phyloP scores from a whole-genome alignment of 2,113 vertebrate species.

The Nestor notabilis region DNA sequence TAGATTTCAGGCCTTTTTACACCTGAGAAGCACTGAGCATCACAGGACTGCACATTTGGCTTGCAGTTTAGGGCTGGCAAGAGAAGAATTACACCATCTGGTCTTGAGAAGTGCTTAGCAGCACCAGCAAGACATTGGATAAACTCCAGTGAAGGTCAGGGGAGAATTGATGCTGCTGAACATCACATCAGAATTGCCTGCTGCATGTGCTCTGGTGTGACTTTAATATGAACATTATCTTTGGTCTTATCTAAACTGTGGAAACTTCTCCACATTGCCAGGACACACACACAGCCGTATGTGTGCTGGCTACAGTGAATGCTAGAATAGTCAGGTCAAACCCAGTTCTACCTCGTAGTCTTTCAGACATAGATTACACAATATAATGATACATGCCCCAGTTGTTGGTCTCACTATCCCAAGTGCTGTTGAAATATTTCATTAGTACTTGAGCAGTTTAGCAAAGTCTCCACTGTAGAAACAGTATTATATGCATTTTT shows the following conservation, averaged over 20 bases:
- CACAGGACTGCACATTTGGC: neutral
- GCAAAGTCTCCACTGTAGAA: neutral
- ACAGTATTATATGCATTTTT: neutral
- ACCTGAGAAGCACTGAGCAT: neutral
- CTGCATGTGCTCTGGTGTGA: neutral
- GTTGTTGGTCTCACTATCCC: neutral
- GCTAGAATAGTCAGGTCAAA: neutral
- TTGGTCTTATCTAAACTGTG: neutral
- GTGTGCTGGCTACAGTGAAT: neutral
- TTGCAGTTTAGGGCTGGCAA: neutral
- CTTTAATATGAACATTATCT: neutral
- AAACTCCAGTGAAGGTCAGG: neutral
- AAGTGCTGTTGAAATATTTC: neutral
- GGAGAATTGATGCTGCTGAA: neutral
- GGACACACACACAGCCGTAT: neutral
- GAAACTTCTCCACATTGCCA: neutral
- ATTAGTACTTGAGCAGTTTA: neutral
- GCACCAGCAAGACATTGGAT: constrained; percentile 18
- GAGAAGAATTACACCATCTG: constrained; percentile 3
- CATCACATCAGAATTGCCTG: fast-evolving
- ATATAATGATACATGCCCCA: neutral
- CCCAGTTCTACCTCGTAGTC: neutral
- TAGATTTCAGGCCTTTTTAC: neutral
- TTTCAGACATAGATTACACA: neutral
- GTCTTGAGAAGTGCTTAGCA: constrained; percentile 30